Evolutionary conservation across 2,888 invertebrate genomes (phyloP), one percentile per base, ranked within the genome.

Genomic region (Caenorhabditis zanzibari): DNA sequence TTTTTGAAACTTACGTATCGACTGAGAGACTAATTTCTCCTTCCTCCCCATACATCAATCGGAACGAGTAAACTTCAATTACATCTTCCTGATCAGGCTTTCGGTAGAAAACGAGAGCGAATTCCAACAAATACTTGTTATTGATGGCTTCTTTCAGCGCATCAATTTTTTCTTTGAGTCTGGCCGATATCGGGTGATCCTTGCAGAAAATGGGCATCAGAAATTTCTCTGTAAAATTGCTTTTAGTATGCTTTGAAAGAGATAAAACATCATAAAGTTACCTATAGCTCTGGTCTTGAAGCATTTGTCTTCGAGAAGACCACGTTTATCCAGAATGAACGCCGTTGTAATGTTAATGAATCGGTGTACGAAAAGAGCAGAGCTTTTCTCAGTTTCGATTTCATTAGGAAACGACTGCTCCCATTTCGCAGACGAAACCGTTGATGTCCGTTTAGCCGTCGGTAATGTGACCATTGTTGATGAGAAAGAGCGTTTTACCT

Each of bases 251-350:
- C 2, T 61, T 10, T 16, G 44, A 26, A 22, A 64, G n/a, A n/a
- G n/a, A n/a, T n/a, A n/a, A n/a, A n/a, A n/a, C n/a, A n/a, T 22
- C 10, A 38, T 10, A 41, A 54, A 75, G 9, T n/a, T 26, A 81
- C 80, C 80, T 19, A 82, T 75, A 4, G 9, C 28, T 1, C 81
- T 71, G 4, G 49, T 44, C 28, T 47, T 71, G 56, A 82, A 82
- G 47, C 63, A 71, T 10, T 32, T 35, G 3, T 76, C 76, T 16
- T 26, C 41, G 0, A 82, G 44, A 28, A 82, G 19, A 2, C 64
- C 44, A 1, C 81, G 71, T n/a, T 76, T 75, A 24, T 82, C 75
- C 10, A 82, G 41, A 41, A 82, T 82, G 38, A 82, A 76, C 10
- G 81, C 52, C 16, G 81, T 16, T 16, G 76, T 19, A n/a, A 41